Base-by-base conservation (phyloP, 2,797 vertebrate species). In the Neomorphus geoffroyi region DNA sequence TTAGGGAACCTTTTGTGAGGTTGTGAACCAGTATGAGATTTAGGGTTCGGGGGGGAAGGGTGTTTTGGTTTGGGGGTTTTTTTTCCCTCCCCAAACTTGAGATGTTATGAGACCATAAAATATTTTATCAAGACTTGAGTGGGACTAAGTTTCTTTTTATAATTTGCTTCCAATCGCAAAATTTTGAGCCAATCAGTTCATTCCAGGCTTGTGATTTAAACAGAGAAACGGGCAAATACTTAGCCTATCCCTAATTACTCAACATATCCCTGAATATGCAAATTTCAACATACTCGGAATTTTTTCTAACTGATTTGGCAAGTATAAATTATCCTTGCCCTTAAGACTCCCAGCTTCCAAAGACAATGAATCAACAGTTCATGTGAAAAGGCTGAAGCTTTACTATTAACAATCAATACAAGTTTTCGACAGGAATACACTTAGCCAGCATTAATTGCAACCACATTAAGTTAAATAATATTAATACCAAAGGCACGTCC, bases 321-420 rank as follows among this genome's bases (percentile, higher is more conserved):
- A 94, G 80, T 94, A 96, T 90, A 96, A 98, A 94, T 97, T 97
- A 94, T 84, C 91, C 74, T 97, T 97, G 94, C 95, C 95, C 88
- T 96, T 93, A 75, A 88, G 94, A 95, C 90, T 94, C 81, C 35
- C 4, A 43, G 64, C 56, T 95, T 97, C 80, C 72, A 65, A 65
- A 95, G 86, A 91, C 80, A 91, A 92, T 86, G 93, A 89, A 96
- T 96, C 96, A 96, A 95, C 95, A 97, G 88, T 93, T 93, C 92
- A 66, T 92, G 86, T 90, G 96, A 96, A 96, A 97, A 94, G 93
- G 56, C 83, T 95, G 41, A 46, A 94, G 90, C 94, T 95, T 96
- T 84, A 15, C 94, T 95, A 91, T 95, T 96, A 97, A 96, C 92
- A 97, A 96, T 97, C 96, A 94, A 96, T 96, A 96, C 57, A 87